Evolutionary conservation across 1,140 invertebrate species (phyloP), one percentile per base, ranked within the genome.

Genomic region (Nylanderia fulva): DNA sequence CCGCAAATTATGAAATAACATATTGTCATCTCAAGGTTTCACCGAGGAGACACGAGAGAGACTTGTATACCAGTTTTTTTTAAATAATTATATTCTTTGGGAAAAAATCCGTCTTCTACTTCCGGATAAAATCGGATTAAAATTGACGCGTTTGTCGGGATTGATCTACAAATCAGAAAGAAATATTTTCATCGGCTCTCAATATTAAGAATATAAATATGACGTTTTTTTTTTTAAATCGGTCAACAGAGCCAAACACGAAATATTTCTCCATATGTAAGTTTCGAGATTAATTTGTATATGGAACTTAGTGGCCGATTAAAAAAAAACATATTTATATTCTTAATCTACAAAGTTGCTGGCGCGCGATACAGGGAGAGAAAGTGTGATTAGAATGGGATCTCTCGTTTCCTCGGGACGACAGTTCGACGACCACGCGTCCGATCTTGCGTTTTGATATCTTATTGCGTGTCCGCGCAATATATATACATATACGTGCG

Each of bases 401-500:
- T 72, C 21, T 56, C 29, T 21, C n/a, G n/a, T n/a, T 29, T 71
- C 21, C 13, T 11, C 6, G 27, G 27, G 39, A 66, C 5, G 61
- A n/a, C 61, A 39, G 61, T 68, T 79, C 63, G 63, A 79, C 63
- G 79, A 71, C 79, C 54, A n/a, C 60, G 79, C 24, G 45, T 83
- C 69, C 66, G 82, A 60, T 85, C 84, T n/a, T 54, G 86, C 87
- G 36, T 88, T n/a, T 85, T 82, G 90, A 88, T 92, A 92, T 90
- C 87, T 92, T 88, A 90, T 90, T 92, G 90, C 87, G 79, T 74
- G 54, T 52, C 61, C 85, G 88, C 89, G 72, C n/a, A n/a, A n/a
- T 88, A 90, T 89, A 83, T 75, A 36, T 63, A 66, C 88, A 72
- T 61, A 61, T 77, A 89, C 87, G 86, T 89, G 90, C 90, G 86